phyloP scores from a whole-genome alignment of 2,888 invertebrate species.

The Platypus cylindrus region DNA sequence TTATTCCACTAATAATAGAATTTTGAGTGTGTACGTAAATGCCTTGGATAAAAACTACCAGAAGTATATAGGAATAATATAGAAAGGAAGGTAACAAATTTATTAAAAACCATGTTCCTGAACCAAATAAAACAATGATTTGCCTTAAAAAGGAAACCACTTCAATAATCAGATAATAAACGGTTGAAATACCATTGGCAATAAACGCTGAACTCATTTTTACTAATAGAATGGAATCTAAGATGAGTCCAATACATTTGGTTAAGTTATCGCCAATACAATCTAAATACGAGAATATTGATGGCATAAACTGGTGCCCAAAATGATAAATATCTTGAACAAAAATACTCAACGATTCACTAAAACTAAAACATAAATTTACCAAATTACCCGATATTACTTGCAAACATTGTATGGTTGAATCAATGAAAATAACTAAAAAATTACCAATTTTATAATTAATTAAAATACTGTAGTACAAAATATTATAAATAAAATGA shows the following conservation, averaged over 20 bases:
- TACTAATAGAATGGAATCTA: not conserved
- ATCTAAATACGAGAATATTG: no score
- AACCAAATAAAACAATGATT: constrained; percentile 23
- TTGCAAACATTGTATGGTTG: constrained; percentile 9
- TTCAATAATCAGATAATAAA: constrained; percentile 11
- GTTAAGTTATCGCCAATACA: no score
- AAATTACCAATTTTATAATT: constrained; percentile 24
- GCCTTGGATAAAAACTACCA: constrained; percentile 2
- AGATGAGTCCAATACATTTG: no score
- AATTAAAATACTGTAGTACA: constrained; percentile 15
- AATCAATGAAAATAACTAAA: constrained; percentile 16
- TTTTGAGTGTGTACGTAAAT: constrained; percentile 10
- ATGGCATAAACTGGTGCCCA: constrained; percentile 3
- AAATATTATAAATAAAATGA: constrained; percentile 5
- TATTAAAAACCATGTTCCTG: constrained; percentile 26
- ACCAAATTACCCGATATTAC: constrained; percentile 9
- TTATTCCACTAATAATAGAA: constrained; percentile 9
- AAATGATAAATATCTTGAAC: constrained; percentile 18
- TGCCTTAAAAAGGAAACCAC: constrained; percentile 20
- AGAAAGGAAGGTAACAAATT: constrained; percentile 23
- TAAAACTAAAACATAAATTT: constrained; percentile 16
- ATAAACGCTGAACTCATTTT: not conserved
- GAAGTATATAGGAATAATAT: constrained; percentile 8
- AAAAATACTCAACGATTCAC: constrained; percentile 24
- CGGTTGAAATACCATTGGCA: constrained; percentile 4